Evolutionary conservation across 2,113 vertebrate species (phyloP), one percentile per base, ranked within the genome.

Genomic region (Anguilla rostrata): DNA sequence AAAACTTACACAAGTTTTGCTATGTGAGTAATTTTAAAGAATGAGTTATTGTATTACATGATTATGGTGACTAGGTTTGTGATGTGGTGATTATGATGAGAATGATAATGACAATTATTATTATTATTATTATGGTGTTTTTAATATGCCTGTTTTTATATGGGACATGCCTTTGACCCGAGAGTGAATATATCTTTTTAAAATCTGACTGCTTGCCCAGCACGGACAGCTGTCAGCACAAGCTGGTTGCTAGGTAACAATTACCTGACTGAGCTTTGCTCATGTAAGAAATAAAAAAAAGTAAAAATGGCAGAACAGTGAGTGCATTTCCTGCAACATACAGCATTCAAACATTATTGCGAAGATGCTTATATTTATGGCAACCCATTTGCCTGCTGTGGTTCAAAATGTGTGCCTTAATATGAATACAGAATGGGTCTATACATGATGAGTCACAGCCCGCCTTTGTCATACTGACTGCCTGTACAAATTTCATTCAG

Each of bases 181-280:
- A 81, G 39, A 86, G 78, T 60, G 40, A 81, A 53, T 11, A 81
- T 81, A 41, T 20, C 39, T 29, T 89, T 91, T 90, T 89, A 92
- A 88, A 92, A 86, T 92, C 87, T 92, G 90, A 93, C 88, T 90
- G 91, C 91, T 91, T 90, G 92, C 94, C 93, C 91, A 93, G 92
- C 92, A 94, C 91, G 91, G 93, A 93, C 90, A 93, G 93, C 93
- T 93, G 94, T 95, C 95, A 94, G 95, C 93, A 92, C 92, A 92
- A 90, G 92, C 88, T 92, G 91, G 95, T 95, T 95, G 95, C 95
- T 95, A 95, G 93, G 95, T 94, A 95, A 95, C 95, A 93, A 94
- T 94, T 95, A 94, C 94, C 95, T 95, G 94, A 95, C 94, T 94
- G 91, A 91, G 93, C 92, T 94, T 93, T 66, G 20, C 60, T 66